These are phyloP conservation scores for Cardiocondyla obscurior DNA, from an alignment of 1,140 invertebrate genomes.

Conservation along the genomic window DNA sequence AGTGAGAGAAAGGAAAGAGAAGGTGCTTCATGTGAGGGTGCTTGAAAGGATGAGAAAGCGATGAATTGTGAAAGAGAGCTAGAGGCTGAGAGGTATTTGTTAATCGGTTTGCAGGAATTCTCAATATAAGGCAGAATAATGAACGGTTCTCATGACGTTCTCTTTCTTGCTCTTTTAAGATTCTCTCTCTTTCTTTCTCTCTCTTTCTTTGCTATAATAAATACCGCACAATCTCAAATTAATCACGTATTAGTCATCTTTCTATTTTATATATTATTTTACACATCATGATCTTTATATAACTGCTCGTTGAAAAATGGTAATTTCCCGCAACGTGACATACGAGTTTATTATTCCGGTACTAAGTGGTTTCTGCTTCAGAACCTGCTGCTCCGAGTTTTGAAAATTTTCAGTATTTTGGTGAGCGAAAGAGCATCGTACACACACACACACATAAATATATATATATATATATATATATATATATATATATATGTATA, in stretches of 20 bases:
- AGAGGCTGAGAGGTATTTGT: slow-evolving; percentile 55
- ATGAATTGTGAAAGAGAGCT: not conserved
- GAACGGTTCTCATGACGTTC: slow-evolving; percentile 45
- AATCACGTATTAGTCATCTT: not conserved
- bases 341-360: slow-evolving; percentile 38
- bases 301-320: slow-evolving; percentile 16
- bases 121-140: slow-evolving; percentile 65
- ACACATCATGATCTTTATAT: not conserved
- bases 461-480: too few species aligned
- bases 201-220: not conserved
- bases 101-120: slow-evolving; percentile 68
- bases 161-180: not conserved
- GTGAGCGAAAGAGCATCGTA: not conserved
- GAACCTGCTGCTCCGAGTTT: too few species aligned
- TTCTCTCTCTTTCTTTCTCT: not conserved
- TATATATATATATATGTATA: too few species aligned
- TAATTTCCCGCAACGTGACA: slow-evolving; percentile 16
- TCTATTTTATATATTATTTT: not conserved
- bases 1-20: not conserved
- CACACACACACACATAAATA: too few species aligned
- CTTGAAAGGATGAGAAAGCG: slow-evolving; percentile 12
- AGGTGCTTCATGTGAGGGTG: not conserved
- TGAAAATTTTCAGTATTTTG: slow-evolving; percentile 11
- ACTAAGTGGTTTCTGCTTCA: slow-evolving; percentile 13
- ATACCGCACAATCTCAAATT: not conserved